Base-by-base conservation (phyloP, 1,140 invertebrate species). In the Drosophila kanapiae region DNA sequence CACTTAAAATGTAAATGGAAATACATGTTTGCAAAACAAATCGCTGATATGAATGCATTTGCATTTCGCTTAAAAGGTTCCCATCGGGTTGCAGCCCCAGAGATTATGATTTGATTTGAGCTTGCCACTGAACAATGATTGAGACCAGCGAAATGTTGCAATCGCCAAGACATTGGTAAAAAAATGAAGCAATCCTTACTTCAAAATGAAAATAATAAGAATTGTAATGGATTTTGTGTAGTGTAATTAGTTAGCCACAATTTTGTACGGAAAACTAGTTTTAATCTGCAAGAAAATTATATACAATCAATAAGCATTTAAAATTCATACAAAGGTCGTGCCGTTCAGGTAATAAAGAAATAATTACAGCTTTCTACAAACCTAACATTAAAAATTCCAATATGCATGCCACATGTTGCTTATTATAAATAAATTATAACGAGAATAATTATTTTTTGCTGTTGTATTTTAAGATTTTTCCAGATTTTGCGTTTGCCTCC, bases 1-100 rank as follows among this genome's bases (percentile, higher is more conserved):
- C 38, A 70, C 38, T 70, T 48, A 10, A 45, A 45, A 63, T 63
- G 49, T 31, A 63, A 63, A 70, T 70, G 40, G 67, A 33, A 68
- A 68, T 53, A 38, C 47, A 68, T 35, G 47, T 27, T 53, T 43
- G 67, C 62, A 51, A 69, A 35, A 49, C 45, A 51, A 51, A 43
- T 37, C 43, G 38, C 14, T 37, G 13, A 67, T 29, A 38, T 35
- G 45, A 53, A 51, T 53, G 67, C 38, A 54, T 70, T 70, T 68
- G 35, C 65, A 64, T 69, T 38, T 64, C 13, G 56, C 23, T 29
- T 33, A 60, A 27, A 54, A 54, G 53, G 53, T 54, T 54, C 53
- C 53, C 53, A 38, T 37, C 8, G 16, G 49, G 31, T 35, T 18
- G 49, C 49, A 53, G 49, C 29, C 31, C 49, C 16, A 23, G 11